Conservation (phyloP, 2,888 invertebrate species). For the Callyntrura sp. region DNA sequence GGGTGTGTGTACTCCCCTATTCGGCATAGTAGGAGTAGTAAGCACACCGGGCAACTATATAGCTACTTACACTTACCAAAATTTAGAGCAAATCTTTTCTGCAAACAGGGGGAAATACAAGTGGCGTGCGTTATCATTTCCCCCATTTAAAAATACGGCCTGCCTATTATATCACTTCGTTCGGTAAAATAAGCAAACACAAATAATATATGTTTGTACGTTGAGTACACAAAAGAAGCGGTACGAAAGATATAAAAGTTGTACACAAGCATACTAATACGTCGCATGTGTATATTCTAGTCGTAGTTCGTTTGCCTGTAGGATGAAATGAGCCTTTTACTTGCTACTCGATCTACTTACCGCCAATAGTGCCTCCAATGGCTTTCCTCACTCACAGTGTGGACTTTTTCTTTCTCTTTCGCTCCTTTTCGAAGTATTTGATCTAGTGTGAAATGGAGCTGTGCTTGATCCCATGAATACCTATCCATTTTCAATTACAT, state of each 20-base stretch:
- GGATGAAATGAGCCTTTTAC: slow-evolving; percentile 13
- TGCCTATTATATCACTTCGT: background rate
- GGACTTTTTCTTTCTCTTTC: background rate
- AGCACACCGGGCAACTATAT: background rate
- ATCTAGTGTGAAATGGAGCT: slow-evolving; percentile 69
- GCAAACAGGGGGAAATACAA: slow-evolving; percentile 63
- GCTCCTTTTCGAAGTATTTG: slow-evolving; percentile 33
- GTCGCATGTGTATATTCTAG: background rate
- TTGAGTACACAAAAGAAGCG: background rate
- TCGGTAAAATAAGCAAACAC: background rate
- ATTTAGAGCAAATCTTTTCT: slow-evolving; percentile 73
- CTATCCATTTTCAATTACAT: slow-evolving; percentile 77
- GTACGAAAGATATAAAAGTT: background rate
- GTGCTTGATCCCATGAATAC: slow-evolving; percentile 56
- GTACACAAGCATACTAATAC: background rate
- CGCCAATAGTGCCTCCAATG: background rate
- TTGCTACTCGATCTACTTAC: background rate
- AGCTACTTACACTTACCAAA: slow-evolving; percentile 26
- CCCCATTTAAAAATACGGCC: background rate
- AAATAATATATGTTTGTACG: background rate
- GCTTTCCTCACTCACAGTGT: background rate
- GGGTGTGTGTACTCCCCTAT: background rate
- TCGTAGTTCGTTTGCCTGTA: slow-evolving; percentile 16
- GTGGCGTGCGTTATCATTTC: slow-evolving; percentile 32
- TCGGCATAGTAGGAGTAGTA: background rate